Percentiles rank a stretch among this genome's conserved stretches.
phyloP scores from a whole-genome alignment of 2,797 vertebrate genomes.

The Sebastes umbrosus region DNA sequence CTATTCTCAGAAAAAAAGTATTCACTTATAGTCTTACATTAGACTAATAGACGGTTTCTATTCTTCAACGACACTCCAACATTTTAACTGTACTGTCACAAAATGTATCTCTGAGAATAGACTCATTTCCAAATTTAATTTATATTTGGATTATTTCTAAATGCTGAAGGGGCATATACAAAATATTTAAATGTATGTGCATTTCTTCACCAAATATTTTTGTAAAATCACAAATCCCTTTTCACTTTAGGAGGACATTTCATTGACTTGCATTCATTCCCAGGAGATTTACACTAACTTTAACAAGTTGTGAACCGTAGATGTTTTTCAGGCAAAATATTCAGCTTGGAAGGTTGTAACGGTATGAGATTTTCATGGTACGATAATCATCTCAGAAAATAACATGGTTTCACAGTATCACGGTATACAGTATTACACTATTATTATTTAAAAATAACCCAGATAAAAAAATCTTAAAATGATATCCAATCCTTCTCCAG shows the following conservation, averaged over 20 bases:
- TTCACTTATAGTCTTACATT: neutral
- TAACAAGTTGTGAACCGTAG: neutral
- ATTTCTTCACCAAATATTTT: neutral
- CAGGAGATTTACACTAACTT: neutral
- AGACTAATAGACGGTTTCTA: neutral
- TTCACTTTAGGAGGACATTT: neutral
- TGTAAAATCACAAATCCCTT: neutral
- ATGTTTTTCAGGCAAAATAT: neutral
- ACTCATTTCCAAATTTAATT: neutral
- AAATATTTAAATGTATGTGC: neutral
- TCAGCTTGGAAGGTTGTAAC: neutral
- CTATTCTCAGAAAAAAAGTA: neutral
- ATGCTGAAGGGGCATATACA: neutral
- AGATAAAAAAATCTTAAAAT: neutral
- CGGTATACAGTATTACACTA: no score
- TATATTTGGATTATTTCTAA: neutral
- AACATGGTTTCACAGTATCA: no score
- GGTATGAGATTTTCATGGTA: no score
- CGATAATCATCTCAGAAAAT: no score
- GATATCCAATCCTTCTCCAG: neutral
- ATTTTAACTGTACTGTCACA: neutral
- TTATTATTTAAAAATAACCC: neutral
- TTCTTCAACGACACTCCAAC: neutral
- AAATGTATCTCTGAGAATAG: neutral
- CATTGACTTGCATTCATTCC: neutral